Conservation (phyloP, 2,888 invertebrate species). For the Limnephilus lunatus region DNA sequence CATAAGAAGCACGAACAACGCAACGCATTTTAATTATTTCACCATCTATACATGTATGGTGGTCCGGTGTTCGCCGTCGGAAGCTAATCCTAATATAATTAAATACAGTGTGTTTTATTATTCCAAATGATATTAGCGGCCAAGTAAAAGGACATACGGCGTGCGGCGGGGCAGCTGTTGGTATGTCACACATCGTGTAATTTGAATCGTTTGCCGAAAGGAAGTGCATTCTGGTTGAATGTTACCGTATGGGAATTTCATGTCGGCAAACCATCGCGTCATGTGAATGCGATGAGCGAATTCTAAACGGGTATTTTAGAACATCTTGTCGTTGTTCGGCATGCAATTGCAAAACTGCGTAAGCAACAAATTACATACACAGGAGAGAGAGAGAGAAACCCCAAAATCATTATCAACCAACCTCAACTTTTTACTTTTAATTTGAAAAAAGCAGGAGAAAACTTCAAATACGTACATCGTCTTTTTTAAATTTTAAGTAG, state of each 20-base stretch:
- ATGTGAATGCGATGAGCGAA: neutral
- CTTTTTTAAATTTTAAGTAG: too few relatives aligned
- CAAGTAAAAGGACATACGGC: slow-evolving; percentile 2
- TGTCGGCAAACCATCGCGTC: slow-evolving; percentile 17
- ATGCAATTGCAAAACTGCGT: too few relatives aligned
- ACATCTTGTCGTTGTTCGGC: neutral
- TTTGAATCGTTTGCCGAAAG: slow-evolving; percentile 17
- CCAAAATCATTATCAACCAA: neutral
- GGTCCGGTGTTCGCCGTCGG: neutral
- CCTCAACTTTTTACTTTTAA: neutral
- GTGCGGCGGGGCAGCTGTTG: slow-evolving; percentile 24
- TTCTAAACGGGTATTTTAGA: slow-evolving; percentile 24
- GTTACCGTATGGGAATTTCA: slow-evolving; percentile 11
- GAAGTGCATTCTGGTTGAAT: slow-evolving; percentile 41
- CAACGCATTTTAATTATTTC: neutral
- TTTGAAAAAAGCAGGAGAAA: neutral
- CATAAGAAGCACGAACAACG: neutral
- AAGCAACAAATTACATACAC: neutral
- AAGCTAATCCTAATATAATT: neutral
- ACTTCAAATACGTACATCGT: too few relatives aligned
- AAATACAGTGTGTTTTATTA: neutral
- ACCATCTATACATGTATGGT: neutral
- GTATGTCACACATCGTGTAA: neutral
- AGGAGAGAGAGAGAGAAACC: neutral
- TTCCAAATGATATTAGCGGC: neutral